Evolutionary conservation across 2,113 vertebrate genomes (phyloP), one percentile per base, ranked within the genome.

Genomic region (Phylloscopus trochilus): DNA sequence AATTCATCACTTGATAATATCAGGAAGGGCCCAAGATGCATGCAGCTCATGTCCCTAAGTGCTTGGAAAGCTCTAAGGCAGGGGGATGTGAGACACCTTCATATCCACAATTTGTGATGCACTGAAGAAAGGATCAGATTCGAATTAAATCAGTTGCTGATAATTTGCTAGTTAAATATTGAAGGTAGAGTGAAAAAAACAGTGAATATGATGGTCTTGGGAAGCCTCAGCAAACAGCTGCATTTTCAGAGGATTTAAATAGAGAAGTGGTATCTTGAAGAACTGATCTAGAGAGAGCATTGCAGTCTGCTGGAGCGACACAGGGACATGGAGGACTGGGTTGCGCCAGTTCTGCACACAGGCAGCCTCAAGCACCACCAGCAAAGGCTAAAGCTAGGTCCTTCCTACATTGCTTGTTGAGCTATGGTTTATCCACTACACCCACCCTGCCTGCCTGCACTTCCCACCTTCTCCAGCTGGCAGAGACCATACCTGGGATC

Each of bases 371-470:
- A 49, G 24, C 37, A 16, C 20, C 11, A 6, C 12, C 1, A 6
- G 27, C 12, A 10, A 68, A 39, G 10, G 43, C 43, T 75, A 51
- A 72, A 83, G 30, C 2, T 4, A 59, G 39, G 44, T 68, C 37
- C 53, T 73, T 51, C 18, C 15, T 13, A 12, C 19, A 10, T 33
- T 44, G 9, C 10, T 23, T 27, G 19, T 62, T 51, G n/a, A 68
- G 26, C 73, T 53, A 21, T 11, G 3, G 4, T 46, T 87, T 70
- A 33, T 7, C 33, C 15, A 9, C 21, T n/a, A 31, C 21, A 28
- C 15, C 17, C 0, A 0, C 21, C 28, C 33, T 9, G 12, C 19
- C 13, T 0, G 0, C n/a, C 35, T 28, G 11, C 47, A 30, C 31
- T 47, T 93, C 53, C 33, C 30, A 37, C 66, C 43, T 52, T 35